phyloP scores from a whole-genome alignment of 2,113 vertebrate genomes.

The Phylloscopus whistleri region DNA sequence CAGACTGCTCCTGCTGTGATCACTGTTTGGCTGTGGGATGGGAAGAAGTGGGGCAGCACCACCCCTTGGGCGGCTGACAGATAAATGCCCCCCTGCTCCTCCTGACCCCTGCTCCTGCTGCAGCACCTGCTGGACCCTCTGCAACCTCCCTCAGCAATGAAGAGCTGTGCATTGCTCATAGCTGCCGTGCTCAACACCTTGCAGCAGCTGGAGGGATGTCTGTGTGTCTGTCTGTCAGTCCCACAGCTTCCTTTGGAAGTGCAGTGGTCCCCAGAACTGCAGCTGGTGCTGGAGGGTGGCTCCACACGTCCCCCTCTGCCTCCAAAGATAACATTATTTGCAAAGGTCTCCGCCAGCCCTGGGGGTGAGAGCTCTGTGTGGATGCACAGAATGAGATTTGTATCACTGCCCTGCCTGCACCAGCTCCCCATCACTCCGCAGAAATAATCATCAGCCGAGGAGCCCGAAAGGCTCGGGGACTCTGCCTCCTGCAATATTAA shows the following conservation, averaged over 20 bases:
- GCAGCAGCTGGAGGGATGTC: neutral
- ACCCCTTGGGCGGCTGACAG: neutral
- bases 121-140: neutral
- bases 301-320: neutral
- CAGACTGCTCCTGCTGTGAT: neutral
- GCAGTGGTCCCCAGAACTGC: neutral
- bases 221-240: neutral
- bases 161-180: rapidly evolving
- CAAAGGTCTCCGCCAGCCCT: neutral
- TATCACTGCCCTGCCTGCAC: neutral
- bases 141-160: neutral
- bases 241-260: neutral
- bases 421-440: neutral
- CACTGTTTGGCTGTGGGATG: rapidly evolving
- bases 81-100: neutral
- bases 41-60: neutral
- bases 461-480: constrained; percentile 19
- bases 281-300: neutral
- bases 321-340: neutral
- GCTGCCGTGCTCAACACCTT: rapidly evolving
- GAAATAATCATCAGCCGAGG: neutral
- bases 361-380: neutral
- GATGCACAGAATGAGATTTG: neutral
- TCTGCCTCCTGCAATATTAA: constrained; percentile 56
- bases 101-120: neutral